These are phyloP conservation scores for Oxygymnocypris stewartii DNA, from an alignment of 2,113 vertebrate genomes.

Conservation along the genomic window DNA sequence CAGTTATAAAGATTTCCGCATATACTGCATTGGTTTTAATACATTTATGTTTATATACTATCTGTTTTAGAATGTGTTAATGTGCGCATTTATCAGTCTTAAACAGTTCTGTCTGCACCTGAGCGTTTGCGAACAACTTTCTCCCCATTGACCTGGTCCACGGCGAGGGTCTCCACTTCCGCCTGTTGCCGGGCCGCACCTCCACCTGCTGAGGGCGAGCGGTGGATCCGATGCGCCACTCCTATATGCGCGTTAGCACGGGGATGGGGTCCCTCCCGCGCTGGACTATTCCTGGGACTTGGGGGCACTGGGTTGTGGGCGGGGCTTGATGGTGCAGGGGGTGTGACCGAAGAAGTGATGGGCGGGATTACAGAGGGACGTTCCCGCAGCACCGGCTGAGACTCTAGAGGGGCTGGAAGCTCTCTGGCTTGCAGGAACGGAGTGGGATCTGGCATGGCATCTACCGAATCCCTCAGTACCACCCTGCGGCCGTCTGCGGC, in stretches of 20 bases:
- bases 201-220: conserved; percentile 65
- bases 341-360: conserved; percentile 74
- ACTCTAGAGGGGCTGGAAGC: conserved; percentile 72
- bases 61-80: conserved; percentile 12
- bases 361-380: conserved; percentile 90
- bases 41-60: conserved; percentile 27
- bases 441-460: conserved; percentile 96
- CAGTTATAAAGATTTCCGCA: conserved; percentile 88
- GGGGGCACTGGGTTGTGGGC: conserved; percentile 71
- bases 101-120: conserved; percentile 95
- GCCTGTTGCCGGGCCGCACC: conserved; percentile 74
- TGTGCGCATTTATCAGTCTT: conserved; percentile 47
- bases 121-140: conserved; percentile 89
- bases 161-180: conserved; percentile 87
- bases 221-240: conserved; percentile 91
- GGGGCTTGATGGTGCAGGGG: conserved; percentile 70
- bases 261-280: conserved; percentile 80
- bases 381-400: conserved; percentile 82
- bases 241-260: conserved; percentile 82
- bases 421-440: conserved; percentile 89
- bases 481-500: conserved; percentile 81
- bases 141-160: conserved; percentile 88
- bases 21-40: conserved; percentile 61
- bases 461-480: conserved; percentile 84
- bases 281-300: conserved; percentile 76